A percentile compares a stretch with the other conserved stretches of the same genome.
These are phyloP conservation scores for Quadroppia sp. DNA, from an alignment of 2,888 invertebrate genomes.

Conservation along the genomic window DNA sequence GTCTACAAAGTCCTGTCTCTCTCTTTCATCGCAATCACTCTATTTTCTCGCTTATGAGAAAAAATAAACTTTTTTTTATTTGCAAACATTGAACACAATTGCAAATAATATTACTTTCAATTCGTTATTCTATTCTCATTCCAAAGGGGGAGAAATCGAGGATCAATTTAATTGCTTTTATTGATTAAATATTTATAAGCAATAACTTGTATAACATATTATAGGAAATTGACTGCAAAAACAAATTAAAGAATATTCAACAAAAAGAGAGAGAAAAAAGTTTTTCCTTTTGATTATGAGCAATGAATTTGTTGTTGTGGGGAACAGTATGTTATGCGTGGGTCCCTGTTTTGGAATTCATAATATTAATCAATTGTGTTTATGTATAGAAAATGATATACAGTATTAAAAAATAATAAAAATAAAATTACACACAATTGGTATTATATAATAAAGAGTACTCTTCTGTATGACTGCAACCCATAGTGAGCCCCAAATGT, in stretches of 20 bases:
- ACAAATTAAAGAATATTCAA: not conserved
- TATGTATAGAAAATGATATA: not conserved
- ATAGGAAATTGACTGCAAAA: not conserved
- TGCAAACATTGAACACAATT: not conserved
- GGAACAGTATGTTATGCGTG: not conserved
- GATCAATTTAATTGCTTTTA: conserved; percentile 4
- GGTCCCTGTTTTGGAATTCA: conserved; percentile 4
- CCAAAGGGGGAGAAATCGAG: not conserved
- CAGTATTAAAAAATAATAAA: conserved; percentile 13
- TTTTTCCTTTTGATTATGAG: not conserved
- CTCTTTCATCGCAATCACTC: conserved; percentile 8
- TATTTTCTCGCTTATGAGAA: conserved; percentile 15
- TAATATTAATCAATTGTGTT: conserved; percentile 8
- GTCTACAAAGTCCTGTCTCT: conserved; percentile 6
- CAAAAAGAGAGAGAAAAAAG: not conserved
- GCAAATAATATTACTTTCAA: not conserved
- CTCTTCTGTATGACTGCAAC: conserved; percentile 11
- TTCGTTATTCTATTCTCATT: not conserved
- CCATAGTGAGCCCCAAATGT: conserved; percentile 9
- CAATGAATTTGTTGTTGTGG: not conserved
- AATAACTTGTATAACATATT: not conserved
- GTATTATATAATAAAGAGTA: too few species aligned
- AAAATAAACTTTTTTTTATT: not conserved
- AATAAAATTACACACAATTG: conserved; percentile 18
- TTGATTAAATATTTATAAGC: conserved; percentile 27